Percentiles rank a stretch among this genome's conserved stretches.
Conservation (phyloP, 2,888 invertebrate species). For the Lithodes maja region DNA sequence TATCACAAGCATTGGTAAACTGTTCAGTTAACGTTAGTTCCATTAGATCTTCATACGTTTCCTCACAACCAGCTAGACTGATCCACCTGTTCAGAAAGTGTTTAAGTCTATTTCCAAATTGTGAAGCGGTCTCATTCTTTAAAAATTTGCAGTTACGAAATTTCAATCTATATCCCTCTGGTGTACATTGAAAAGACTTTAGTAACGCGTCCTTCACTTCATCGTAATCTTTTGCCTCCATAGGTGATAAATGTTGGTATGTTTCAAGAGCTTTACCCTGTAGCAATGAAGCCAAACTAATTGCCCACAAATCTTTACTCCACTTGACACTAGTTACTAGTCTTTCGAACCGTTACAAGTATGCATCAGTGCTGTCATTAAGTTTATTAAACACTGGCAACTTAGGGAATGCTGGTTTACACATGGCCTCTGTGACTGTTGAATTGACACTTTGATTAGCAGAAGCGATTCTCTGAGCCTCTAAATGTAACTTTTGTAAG, state of each 20-base stretch:
- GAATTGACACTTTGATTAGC: neutral
- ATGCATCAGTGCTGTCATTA: slow-evolving; percentile 33
- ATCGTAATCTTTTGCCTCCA: slow-evolving; percentile 19
- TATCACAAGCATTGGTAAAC: slow-evolving; percentile 24
- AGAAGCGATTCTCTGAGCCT: neutral
- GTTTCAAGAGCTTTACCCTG: slow-evolving; percentile 36
- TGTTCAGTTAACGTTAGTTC: slow-evolving; percentile 12
- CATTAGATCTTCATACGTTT: slow-evolving; percentile 4
- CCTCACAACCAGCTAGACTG: slow-evolving; percentile 1
- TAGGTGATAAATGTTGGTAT: slow-evolving; percentile 17
- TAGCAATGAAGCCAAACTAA: slow-evolving; percentile 24
- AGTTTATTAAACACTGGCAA: slow-evolving; percentile 27
- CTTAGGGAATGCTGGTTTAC: slow-evolving; percentile 23
- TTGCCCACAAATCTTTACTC: slow-evolving; percentile 28
- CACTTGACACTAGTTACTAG: slow-evolving; percentile 21
- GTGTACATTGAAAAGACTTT: slow-evolving; percentile 28
- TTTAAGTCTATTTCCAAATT: slow-evolving; percentile 4
- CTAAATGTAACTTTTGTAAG: slow-evolving; percentile 16
- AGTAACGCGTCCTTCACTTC: slow-evolving; percentile 7
- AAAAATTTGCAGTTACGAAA: slow-evolving; percentile 24
- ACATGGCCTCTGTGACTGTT: neutral
- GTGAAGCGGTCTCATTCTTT: slow-evolving; percentile 11
- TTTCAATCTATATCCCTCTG: slow-evolving; percentile 9
- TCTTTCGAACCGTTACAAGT: slow-evolving; percentile 16
- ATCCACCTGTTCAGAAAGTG: slow-evolving; percentile 15